Conservation (phyloP, 1,140 invertebrate genomes). For the Papilio xuthus region DNA sequence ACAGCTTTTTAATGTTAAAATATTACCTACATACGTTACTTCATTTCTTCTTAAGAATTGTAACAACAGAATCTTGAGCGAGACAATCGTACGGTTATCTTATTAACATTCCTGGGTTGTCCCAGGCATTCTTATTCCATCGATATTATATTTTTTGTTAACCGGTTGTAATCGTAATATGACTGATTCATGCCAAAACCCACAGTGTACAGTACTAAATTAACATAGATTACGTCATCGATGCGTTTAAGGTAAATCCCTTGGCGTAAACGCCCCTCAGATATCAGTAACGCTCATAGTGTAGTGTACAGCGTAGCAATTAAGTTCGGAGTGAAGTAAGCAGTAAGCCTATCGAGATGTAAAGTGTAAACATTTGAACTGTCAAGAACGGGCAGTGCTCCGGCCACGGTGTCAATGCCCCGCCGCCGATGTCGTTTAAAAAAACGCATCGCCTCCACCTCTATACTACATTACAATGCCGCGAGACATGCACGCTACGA, state of each 20-base stretch:
- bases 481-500: conserved; percentile 53
- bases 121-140: not conserved
- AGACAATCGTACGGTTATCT: not conserved
- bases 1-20: conserved; percentile 12
- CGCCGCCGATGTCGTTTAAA: conserved; percentile 72
- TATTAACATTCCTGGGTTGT: not conserved
- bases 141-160: not conserved
- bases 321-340: conserved; percentile 55
- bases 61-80: not conserved
- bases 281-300: not conserved
- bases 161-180: not conserved
- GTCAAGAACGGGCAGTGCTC: conserved; percentile 80
- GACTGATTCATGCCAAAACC: not conserved
- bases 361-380: conserved; percentile 80
- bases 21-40: not conserved
- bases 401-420: conserved; percentile 77
- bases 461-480: conserved; percentile 52
- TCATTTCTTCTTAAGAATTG: not conserved
- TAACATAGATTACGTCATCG: conserved; percentile 15
- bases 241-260: not conserved
- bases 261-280: not conserved
- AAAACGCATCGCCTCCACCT: conserved; percentile 77
- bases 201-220: not conserved
- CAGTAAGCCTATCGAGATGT: conserved; percentile 70
- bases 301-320: conserved; percentile 32